Percentiles rank a stretch among this genome's conserved stretches.
These are phyloP conservation scores for Hyperoplus immaculatus DNA, from an alignment of 2,797 vertebrate genomes.

Conservation along the genomic window DNA sequence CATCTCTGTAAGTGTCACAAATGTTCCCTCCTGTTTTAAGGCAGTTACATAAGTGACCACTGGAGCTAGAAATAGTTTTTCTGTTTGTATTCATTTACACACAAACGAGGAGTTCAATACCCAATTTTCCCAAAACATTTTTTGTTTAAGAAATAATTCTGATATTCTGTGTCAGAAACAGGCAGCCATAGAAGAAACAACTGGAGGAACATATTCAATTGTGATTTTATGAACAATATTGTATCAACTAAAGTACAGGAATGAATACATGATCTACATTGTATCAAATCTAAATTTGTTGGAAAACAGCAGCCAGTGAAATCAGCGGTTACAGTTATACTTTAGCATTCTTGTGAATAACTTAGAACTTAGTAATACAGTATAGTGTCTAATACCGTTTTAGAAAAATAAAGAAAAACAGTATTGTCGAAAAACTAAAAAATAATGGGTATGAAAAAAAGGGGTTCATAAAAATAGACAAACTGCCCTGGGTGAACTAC, in stretches of 20 bases:
- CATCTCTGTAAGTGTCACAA: background rate
- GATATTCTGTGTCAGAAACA: no score
- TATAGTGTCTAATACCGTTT: background rate
- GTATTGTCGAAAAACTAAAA: constrained; percentile 46
- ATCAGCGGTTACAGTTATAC: background rate
- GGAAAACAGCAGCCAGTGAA: background rate
- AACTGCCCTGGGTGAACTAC: constrained; percentile 45
- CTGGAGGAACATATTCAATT: background rate
- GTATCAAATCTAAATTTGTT: background rate
- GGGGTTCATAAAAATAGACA: constrained; percentile 1
- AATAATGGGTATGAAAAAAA: constrained; percentile 16
- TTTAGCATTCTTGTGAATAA: no score
- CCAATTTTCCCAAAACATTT: background rate
- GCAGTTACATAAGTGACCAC: constrained; percentile 17
- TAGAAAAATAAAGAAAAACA: constrained; percentile 15
- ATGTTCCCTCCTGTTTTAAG: constrained; percentile 23
- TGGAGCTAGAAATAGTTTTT: background rate
- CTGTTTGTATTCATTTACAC: no score
- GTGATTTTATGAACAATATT: background rate
- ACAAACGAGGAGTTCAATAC: background rate
- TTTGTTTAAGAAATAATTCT: background rate
- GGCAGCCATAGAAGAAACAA: no score
- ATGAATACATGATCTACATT: background rate
- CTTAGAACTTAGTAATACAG: background rate
- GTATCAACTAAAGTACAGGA: background rate